Evolutionary conservation across 1,140 invertebrate species (phyloP).

Genomic region (Drosophila sp.): DNA sequence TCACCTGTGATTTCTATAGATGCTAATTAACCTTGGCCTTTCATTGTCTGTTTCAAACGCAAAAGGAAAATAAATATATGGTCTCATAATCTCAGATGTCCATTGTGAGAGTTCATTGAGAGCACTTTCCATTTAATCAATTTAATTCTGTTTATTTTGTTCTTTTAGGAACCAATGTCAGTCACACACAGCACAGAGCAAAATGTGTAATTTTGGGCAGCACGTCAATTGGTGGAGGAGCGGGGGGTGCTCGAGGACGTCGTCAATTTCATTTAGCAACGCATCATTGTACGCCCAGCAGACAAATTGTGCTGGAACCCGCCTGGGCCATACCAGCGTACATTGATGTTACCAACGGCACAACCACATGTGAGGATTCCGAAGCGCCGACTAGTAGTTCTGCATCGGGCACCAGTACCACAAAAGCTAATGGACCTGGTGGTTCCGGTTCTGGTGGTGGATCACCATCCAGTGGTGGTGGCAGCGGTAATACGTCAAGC

Average conservation of each 20-base stretch:
- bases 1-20: constrained; percentile 29
- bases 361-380: constrained; percentile 38
- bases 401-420: constrained; percentile 8
- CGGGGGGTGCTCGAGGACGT: neutral
- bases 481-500: constrained; percentile 43
- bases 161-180: constrained; percentile 45
- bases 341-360: constrained; percentile 67
- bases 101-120: constrained; percentile 16
- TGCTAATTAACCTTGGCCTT: constrained; percentile 64
- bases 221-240: neutral
- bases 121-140: neutral
- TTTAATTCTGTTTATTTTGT: neutral
- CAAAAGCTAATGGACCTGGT: constrained; percentile 11
- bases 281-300: constrained; percentile 27
- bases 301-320: constrained; percentile 49
- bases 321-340: constrained; percentile 59
- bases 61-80: neutral
- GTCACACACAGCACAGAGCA: constrained; percentile 46
- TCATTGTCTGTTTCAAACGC: neutral
- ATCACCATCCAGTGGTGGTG: constrained; percentile 32
- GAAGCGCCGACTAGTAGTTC: constrained; percentile 17
- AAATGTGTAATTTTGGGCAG: constrained; percentile 57
- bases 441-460: constrained; percentile 31
- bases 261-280: constrained; percentile 58
- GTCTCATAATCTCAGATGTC: constrained; percentile 1